phyloP scores from a whole-genome alignment of 1,140 invertebrate genomes.

The Pemphigus obesinymphae region DNA sequence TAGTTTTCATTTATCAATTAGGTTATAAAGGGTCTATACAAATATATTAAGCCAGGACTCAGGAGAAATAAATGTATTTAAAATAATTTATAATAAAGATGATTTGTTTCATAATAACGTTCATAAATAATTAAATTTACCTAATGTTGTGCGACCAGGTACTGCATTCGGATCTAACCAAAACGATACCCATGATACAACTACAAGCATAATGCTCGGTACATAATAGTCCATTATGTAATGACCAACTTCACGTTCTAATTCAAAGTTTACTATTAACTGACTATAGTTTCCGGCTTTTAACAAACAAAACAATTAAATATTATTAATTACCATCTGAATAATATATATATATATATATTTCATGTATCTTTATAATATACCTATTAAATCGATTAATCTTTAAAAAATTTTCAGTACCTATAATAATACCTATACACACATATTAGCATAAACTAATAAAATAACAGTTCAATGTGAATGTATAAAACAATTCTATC shows the following conservation, averaged over 20 bases:
- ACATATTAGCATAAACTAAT: too few species aligned
- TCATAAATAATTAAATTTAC: constrained; percentile 50
- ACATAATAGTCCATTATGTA: constrained; percentile 87
- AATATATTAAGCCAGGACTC: too few species aligned
- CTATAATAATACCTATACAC: too few species aligned
- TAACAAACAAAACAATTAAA: constrained; percentile 49
- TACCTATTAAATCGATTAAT: not conserved
- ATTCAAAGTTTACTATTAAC: constrained; percentile 69
- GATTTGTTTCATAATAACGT: not conserved
- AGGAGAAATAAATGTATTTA: not conserved
- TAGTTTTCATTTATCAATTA: too few species aligned
- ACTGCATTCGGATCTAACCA: constrained; percentile 83
- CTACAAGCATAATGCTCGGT: constrained; percentile 80
- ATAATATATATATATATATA: not conserved
- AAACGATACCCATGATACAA: constrained; percentile 85
- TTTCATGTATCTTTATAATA: not conserved
- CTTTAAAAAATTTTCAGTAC: too few species aligned
- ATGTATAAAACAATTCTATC: too few species aligned
- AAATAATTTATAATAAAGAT: not conserved
- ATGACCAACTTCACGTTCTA: constrained; percentile 76
- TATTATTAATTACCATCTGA: not conserved
- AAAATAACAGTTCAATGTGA: too few species aligned
- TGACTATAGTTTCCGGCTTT: constrained; percentile 77
- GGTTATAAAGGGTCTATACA: too few species aligned
- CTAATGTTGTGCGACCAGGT: constrained; percentile 72